Evolutionary conservation across 2,797 vertebrate species (phyloP).

Genomic region (Chaenodraco wilsoni): DNA sequence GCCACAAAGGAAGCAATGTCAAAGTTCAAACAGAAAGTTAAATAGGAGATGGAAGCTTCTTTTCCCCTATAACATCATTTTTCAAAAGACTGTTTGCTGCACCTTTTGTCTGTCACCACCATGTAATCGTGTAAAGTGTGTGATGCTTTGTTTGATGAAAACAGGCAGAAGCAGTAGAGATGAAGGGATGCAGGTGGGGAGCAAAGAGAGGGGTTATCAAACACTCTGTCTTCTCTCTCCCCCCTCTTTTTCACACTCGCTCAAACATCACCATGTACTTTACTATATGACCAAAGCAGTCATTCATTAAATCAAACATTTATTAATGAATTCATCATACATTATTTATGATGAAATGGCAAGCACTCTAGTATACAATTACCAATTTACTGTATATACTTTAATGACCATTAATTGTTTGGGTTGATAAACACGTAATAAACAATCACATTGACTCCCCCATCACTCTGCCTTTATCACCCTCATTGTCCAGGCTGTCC

Average conservation of each 20-base stretch:
- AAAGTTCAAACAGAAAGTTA: slow-evolving; percentile 22
- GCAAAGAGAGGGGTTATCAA: slow-evolving; percentile 48
- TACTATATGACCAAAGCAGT: background rate
- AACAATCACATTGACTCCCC: background rate
- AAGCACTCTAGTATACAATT: background rate
- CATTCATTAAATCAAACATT: slow-evolving; percentile 23
- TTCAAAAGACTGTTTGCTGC: slow-evolving; percentile 33
- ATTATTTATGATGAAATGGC: background rate
- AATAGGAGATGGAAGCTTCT: slow-evolving; percentile 26
- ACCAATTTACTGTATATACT: background rate
- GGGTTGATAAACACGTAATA: background rate
- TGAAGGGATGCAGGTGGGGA: slow-evolving; percentile 41
- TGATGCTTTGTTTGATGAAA: slow-evolving; percentile 52
- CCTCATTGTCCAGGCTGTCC: slow-evolving; percentile 17
- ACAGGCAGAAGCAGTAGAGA: slow-evolving; percentile 48
- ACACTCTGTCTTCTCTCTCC: slow-evolving; percentile 1
- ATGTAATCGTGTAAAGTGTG: slow-evolving; percentile 49
- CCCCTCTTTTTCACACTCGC: background rate
- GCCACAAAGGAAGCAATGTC: slow-evolving; percentile 16
- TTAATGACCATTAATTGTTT: slow-evolving; percentile 14
- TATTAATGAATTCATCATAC: slow-evolving; percentile 10
- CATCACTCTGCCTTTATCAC: slow-evolving; percentile 21
- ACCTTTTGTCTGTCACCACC: slow-evolving; percentile 44
- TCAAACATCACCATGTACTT: background rate
- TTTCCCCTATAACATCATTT: background rate